A percentile compares a stretch with the other conserved stretches of the same genome.
Evolutionary conservation across 92 coral and sea anemone species (phyloP).

Genomic region (Palythoa grandiflora): DNA sequence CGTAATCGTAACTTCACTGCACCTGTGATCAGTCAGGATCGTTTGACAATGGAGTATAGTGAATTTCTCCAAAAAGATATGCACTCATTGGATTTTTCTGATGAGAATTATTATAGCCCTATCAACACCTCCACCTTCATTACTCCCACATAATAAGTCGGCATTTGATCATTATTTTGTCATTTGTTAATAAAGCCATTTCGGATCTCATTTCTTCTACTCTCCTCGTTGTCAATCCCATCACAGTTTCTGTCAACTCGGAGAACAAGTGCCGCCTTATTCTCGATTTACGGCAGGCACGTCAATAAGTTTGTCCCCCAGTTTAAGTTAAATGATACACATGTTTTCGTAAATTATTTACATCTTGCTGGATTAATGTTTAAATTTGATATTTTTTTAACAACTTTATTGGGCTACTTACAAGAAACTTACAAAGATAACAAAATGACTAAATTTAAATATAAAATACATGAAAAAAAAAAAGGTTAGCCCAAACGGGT

Average conservation of each 20-base stretch:
- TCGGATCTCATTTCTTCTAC: not conserved
- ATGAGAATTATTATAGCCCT: conserved; percentile 29
- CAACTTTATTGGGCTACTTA: too few relatives aligned
- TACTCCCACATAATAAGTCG: not conserved
- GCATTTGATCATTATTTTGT: not conserved
- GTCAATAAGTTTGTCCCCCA: not conserved
- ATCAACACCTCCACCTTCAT: not conserved
- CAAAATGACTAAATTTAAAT: too few relatives aligned
- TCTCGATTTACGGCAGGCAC: conserved; percentile 13
- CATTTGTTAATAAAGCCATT: not conserved
- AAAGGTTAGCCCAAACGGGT: too few relatives aligned
- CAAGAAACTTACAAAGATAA: too few relatives aligned
- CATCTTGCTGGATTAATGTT: not conserved
- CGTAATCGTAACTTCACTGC: not conserved
- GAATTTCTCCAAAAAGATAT: not conserved
- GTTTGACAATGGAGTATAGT: not conserved
- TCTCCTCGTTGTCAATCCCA: not conserved
- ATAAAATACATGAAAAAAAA: too few relatives aligned
- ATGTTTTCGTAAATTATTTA: not conserved
- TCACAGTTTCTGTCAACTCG: not conserved
- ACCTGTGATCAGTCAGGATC: not conserved
- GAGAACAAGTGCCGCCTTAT: conserved; percentile 15
- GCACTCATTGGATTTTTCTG: not conserved
- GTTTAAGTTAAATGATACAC: not conserved
- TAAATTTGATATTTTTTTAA: not conserved